These are phyloP conservation scores for Megalops atlanticus DNA, from an alignment of 2,113 vertebrate species.

Conservation along the genomic window DNA sequence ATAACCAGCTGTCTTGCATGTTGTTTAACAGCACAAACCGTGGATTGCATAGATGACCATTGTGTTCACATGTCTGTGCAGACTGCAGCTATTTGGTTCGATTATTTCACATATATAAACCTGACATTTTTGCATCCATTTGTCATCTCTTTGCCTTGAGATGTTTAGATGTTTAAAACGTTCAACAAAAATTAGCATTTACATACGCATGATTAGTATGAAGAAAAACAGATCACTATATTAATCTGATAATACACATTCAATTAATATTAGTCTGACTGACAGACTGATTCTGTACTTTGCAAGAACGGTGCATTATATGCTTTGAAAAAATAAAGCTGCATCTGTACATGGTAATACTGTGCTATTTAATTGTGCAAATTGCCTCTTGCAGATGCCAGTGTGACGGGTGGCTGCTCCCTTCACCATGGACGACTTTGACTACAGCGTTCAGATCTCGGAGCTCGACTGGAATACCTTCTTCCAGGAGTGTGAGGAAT, in stretches of 20 bases:
- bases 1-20: too few relatives aligned
- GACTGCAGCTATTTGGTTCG: too few relatives aligned
- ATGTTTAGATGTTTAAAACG: background rate
- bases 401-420: constrained; percentile 32
- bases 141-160: too few relatives aligned
- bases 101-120: too few relatives aligned
- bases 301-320: background rate
- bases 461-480: constrained; percentile 88
- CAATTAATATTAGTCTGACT: too few relatives aligned
- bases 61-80: too few relatives aligned
- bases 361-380: background rate
- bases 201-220: too few relatives aligned
- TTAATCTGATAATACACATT: too few relatives aligned
- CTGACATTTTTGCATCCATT: too few relatives aligned
- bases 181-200: too few relatives aligned
- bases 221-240: background rate
- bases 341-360: background rate
- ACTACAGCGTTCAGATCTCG: constrained; percentile 87
- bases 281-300: background rate
- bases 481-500: constrained; percentile 77
- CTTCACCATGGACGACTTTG: constrained; percentile 87
- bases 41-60: too few relatives aligned
- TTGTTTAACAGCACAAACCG: too few relatives aligned
- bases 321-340: background rate
- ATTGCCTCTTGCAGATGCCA: constrained; percentile 51